These are phyloP conservation scores for Riptortus pedestris DNA, from an alignment of 1,140 invertebrate species.

Conservation along the genomic window DNA sequence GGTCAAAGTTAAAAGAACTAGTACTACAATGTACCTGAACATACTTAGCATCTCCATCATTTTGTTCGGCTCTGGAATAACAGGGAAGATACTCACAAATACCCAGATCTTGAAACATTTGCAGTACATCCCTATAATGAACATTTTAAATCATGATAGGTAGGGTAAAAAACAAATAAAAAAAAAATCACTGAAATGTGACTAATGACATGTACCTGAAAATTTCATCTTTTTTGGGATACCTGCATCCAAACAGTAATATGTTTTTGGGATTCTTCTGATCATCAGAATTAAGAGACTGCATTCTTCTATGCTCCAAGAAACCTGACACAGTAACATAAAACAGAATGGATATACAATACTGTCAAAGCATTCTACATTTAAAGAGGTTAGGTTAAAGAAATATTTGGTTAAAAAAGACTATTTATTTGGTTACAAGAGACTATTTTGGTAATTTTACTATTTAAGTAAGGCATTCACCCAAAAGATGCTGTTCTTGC, in stretches of 20 bases:
- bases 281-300: slow-evolving; percentile 32
- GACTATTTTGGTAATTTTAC: too few species aligned
- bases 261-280: slow-evolving; percentile 40
- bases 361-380: neutral
- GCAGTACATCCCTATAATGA: too few species aligned
- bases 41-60: slow-evolving; percentile 49
- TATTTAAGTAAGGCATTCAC: too few species aligned
- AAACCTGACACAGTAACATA: slow-evolving; percentile 39
- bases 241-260: slow-evolving; percentile 69
- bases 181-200: neutral
- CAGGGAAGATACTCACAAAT: slow-evolving; percentile 34
- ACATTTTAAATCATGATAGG: too few species aligned
- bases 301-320: slow-evolving; percentile 43
- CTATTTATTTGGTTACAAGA: neutral
- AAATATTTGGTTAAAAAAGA: neutral
- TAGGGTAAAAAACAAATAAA: slow-evolving; percentile 3
- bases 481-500: too few species aligned
- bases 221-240: slow-evolving; percentile 51
- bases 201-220: slow-evolving; percentile 36
- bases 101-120: too few species aligned
- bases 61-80: slow-evolving; percentile 41
- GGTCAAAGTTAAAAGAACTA: neutral
- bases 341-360: neutral
- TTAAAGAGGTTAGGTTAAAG: neutral
- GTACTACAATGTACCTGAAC: slow-evolving; percentile 38